Percentiles rank a stretch among this genome's conserved stretches.
These are phyloP conservation scores for Eudyptes chrysolophus DNA, from an alignment of 2,113 vertebrate genomes.

Conservation along the genomic window DNA sequence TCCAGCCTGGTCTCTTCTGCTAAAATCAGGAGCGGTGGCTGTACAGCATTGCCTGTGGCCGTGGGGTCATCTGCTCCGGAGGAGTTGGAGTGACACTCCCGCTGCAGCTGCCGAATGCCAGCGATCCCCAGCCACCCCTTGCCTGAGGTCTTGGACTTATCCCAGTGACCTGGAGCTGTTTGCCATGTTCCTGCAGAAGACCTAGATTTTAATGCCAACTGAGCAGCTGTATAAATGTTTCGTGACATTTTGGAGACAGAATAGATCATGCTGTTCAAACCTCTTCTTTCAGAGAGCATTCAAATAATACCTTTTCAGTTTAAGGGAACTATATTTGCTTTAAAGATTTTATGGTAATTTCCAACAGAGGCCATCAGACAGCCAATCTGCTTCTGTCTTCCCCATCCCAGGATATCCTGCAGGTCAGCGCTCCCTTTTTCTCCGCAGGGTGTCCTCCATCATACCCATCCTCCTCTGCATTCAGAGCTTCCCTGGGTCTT, in stretches of 20 bases:
- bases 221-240: constrained; percentile 64
- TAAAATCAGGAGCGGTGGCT: rapidly evolving
- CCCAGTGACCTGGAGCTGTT: constrained; percentile 30
- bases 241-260: constrained; percentile 21
- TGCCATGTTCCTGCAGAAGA: neutral
- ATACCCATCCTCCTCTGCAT: constrained; percentile 4
- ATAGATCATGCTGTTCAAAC: constrained; percentile 36
- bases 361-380: constrained; percentile 33
- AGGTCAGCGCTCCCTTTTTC: neutral
- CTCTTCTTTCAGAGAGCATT: constrained; percentile 16
- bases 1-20: neutral
- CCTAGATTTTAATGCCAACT: constrained; percentile 48
- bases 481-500: constrained; percentile 39
- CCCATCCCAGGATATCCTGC: constrained; percentile 25
- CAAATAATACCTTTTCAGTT: constrained; percentile 45
- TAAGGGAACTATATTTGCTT: constrained; percentile 56
- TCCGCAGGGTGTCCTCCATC: neutral
- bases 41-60: neutral
- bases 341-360: constrained; percentile 61
- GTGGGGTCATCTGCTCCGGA: neutral
- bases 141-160: neutral
- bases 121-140: neutral
- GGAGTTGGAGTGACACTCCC: neutral
- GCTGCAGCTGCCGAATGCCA: neutral
- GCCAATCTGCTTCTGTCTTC: constrained; percentile 14